Conservation (phyloP, 2,888 invertebrate species). For the Cheilosia scutellata region DNA sequence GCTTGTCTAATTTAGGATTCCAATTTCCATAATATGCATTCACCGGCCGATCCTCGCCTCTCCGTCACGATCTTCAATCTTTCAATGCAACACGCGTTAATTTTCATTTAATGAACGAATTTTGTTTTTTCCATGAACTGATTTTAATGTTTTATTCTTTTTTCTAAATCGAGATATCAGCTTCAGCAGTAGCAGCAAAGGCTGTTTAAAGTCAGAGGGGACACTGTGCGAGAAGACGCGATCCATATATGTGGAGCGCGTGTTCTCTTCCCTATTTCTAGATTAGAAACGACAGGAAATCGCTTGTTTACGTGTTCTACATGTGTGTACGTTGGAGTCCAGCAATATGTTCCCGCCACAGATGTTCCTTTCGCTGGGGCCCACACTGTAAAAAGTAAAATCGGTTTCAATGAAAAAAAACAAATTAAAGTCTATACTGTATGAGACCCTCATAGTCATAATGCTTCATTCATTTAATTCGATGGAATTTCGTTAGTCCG, state of each 20-base stretch:
- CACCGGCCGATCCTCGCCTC: conserved; percentile 9
- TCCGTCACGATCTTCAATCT: conserved; percentile 24
- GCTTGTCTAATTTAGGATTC: conserved; percentile 50
- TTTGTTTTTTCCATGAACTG: conserved; percentile 62
- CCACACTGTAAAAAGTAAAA: conserved; percentile 63
- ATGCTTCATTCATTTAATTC: conserved; percentile 72
- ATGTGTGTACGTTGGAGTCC: conserved; percentile 62
- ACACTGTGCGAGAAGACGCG: conserved; percentile 3
- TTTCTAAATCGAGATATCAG: conserved; percentile 63
- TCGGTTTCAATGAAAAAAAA: conserved; percentile 59
- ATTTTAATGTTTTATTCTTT: conserved; percentile 60
- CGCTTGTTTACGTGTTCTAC: conserved; percentile 73
- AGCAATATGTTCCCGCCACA: conserved; percentile 39
- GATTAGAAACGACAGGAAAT: conserved; percentile 75
- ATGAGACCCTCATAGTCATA: conserved; percentile 70
- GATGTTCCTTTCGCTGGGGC: conserved; percentile 68
- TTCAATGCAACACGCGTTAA: conserved; percentile 70
- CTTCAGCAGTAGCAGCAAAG: conserved; percentile 16
- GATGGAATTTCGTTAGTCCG: conserved; percentile 63
- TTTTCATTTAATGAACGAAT: conserved; percentile 70
- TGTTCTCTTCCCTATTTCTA: conserved; percentile 70
- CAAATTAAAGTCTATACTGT: conserved; percentile 6
- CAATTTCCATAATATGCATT: conserved; percentile 26
- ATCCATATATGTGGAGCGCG: conserved; percentile 61
- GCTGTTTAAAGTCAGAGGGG: conserved; percentile 29